A percentile compares a stretch with the other conserved stretches of the same genome.
These are phyloP conservation scores for Mythimna pallens DNA, from an alignment of 2,888 invertebrate species.

Conservation along the genomic window DNA sequence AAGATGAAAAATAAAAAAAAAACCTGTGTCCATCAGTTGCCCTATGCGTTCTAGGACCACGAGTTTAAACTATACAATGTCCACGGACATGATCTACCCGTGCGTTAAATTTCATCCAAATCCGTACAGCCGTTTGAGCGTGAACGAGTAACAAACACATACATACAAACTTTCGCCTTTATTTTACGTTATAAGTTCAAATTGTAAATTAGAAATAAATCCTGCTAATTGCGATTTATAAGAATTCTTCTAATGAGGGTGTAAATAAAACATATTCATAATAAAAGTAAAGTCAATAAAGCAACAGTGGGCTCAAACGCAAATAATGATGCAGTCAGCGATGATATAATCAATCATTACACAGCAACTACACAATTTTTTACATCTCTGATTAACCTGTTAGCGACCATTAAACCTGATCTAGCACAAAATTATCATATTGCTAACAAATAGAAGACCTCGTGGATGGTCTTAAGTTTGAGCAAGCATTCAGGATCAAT, in stretches of 20 bases:
- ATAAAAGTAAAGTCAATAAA: not conserved
- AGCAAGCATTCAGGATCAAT: not conserved
- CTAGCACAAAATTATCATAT: constrained; percentile 14
- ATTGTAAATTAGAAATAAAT: constrained; percentile 11
- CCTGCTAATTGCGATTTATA: not conserved
- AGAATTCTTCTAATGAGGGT: not conserved
- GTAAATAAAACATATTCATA: not conserved
- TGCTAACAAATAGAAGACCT: not conserved
- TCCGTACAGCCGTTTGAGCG: no score
- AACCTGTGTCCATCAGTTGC: no score
- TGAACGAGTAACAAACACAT: no score
- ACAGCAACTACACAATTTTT: not conserved
- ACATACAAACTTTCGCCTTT: no score
- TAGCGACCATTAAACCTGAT: constrained; percentile 19
- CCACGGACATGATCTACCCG: no score
- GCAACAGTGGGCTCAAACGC: not conserved
- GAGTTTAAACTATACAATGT: no score
- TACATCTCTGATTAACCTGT: not conserved
- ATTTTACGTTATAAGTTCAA: no score
- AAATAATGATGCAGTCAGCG: constrained; percentile 20
- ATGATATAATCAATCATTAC: constrained; percentile 27
- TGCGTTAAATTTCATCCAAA: no score
- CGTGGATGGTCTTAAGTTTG: not conserved
- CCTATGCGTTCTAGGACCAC: no score
- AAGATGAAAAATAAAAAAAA: no score